phyloP scores from a whole-genome alignment of 2,113 vertebrate species.

The Oncorhynchus clarkii region DNA sequence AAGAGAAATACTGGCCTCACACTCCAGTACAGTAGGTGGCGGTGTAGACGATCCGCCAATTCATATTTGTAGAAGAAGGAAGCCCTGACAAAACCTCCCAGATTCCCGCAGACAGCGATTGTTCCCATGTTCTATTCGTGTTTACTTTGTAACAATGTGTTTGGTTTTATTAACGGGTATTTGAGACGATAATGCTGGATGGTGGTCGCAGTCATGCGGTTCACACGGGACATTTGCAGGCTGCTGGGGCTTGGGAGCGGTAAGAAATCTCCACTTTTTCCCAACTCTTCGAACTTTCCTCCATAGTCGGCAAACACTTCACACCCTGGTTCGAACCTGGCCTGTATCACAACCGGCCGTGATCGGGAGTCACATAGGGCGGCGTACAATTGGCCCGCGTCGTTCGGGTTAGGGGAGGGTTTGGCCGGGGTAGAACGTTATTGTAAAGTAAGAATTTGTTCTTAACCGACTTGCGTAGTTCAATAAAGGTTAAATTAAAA shows the following conservation, averaged over 20 bases:
- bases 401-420: no score
- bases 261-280: conserved; percentile 60
- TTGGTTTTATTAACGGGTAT: conserved; percentile 3
- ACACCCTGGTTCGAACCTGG: no score
- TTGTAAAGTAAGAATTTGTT: no score
- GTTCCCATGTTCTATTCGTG: conserved; percentile 25
- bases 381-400: no score
- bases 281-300: conserved; percentile 46
- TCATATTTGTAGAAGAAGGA: conserved; percentile 42
- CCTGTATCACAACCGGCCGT: no score
- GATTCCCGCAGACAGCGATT: conserved; percentile 54
- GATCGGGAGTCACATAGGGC: no score
- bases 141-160: neutral
- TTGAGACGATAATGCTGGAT: conserved; percentile 72
- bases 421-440: no score
- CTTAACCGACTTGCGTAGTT: no score
- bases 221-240: conserved; percentile 74
- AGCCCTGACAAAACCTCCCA: conserved; percentile 61
- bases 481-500: no score
- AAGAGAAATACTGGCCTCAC: no score
- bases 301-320: neutral
- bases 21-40: no score
- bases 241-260: conserved; percentile 73
- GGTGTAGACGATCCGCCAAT: no score
- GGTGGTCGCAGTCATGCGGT: conserved; percentile 76